Conservation (phyloP, 1,140 invertebrate species). For the Euschistus heros region DNA sequence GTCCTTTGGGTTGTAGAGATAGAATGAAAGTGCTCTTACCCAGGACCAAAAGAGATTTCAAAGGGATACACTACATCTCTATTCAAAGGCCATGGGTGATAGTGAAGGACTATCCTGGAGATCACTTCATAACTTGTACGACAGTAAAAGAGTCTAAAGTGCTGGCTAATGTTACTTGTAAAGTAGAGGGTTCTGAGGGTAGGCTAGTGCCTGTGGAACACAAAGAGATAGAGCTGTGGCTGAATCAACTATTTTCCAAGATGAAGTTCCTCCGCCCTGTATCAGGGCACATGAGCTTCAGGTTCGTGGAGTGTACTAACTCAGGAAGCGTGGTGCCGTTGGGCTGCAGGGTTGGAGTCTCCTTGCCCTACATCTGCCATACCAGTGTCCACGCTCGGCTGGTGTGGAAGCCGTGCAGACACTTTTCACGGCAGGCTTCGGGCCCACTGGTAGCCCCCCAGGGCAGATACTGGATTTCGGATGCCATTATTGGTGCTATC, state of each 20-base stretch:
- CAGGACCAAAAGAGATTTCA: constrained; percentile 43
- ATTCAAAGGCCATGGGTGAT: constrained; percentile 64
- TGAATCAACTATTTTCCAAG: constrained; percentile 54
- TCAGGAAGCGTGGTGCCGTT: constrained; percentile 42
- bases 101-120: constrained; percentile 56
- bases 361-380: constrained; percentile 64
- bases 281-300: constrained; percentile 64
- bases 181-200: constrained; percentile 52
- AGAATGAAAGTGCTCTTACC: constrained; percentile 55
- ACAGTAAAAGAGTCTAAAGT: constrained; percentile 62
- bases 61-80: constrained; percentile 36
- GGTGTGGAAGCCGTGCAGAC: constrained; percentile 49
- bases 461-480: constrained; percentile 41
- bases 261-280: constrained; percentile 48
- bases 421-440: constrained; percentile 45
- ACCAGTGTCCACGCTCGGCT: constrained; percentile 51
- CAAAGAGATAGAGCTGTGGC: constrained; percentile 55
- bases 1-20: constrained; percentile 55
- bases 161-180: constrained; percentile 66
- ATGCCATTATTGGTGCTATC: constrained; percentile 40
- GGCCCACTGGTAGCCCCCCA: constrained; percentile 38
- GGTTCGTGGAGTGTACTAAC: constrained; percentile 43
- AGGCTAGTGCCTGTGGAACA: constrained; percentile 56
- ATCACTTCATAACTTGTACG: constrained; percentile 65
- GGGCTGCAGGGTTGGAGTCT: constrained; percentile 60